Base-by-base conservation (phyloP, 2,888 invertebrate species). In the Frankliniella intonsa region DNA sequence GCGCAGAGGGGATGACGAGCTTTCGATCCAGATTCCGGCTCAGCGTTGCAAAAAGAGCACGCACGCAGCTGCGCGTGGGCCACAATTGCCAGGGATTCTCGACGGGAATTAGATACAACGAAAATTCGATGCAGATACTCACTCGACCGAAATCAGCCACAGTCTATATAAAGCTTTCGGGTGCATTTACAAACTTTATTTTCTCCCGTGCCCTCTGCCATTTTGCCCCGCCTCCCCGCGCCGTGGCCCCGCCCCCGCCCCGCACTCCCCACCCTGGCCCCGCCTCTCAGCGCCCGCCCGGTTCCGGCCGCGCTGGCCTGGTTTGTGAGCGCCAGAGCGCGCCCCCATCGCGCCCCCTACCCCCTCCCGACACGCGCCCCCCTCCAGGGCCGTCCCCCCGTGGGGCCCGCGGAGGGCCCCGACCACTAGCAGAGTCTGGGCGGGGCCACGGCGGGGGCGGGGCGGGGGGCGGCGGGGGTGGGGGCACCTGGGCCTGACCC, bases 281-380 rank as follows among this genome's bases (percentile, higher is more conserved):
- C 69, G 69, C 69, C 69, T 25, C 69, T 76, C 62, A 62, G 55
- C 12, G 62, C 62, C 62, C 62, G 69, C 69, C 25, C 69, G 69
- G 69, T 76, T 76, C 69, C 69, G 69, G 69, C 69, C 69, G 69
- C 69, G 22, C 22, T 76, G 69, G 22, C 69, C 69, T 76, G 69
- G 69, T 76, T 76, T 76, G n/a, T 25, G 69, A 9, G 62, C 62
- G 62, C 62, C 69, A n/a, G 22, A 11, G 19, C 65, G n/a, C 65
- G 65, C 65, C 65, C 55, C 65, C n/a, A n/a, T 22, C 69, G 22
- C 69, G 69, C 69, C 69, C 69, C 69, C 69, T 69, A 11, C 22
- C 69, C 69, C 69, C 69, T 22, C 69, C 69, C 11, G 69, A 22
- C 69, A n/a, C 69, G 22, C 69, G 69, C 69, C 69, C 69, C 69